phyloP scores from a whole-genome alignment of 2,113 vertebrate genomes.

The Phasianus colchicus region DNA sequence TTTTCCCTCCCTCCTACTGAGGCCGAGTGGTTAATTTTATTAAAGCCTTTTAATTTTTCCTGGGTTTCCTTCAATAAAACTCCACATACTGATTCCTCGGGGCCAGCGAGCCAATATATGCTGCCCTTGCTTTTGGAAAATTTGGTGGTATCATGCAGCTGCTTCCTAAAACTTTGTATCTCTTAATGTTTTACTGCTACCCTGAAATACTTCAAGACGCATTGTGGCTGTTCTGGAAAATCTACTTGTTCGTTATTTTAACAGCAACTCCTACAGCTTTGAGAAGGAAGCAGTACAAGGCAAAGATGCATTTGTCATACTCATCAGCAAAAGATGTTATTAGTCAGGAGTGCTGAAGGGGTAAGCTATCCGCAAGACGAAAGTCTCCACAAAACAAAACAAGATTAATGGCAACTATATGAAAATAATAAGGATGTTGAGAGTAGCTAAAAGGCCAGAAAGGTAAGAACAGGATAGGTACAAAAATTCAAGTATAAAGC shows the following conservation, averaged over 20 bases:
- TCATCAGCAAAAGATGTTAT: background rate
- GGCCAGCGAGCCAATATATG: background rate
- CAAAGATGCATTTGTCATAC: background rate
- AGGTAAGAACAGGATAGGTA: background rate
- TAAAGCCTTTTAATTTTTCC: background rate
- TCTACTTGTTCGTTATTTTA: background rate
- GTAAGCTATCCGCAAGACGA: background rate
- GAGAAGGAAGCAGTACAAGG: background rate
- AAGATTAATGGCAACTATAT: background rate
- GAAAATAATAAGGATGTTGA: background rate
- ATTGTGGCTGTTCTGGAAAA: background rate
- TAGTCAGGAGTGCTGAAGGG: background rate
- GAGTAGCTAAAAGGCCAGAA: background rate
- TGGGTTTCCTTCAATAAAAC: background rate
- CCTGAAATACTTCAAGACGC: background rate
- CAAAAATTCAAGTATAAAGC: background rate
- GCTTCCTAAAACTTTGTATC: background rate
- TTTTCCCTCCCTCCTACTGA: background rate
- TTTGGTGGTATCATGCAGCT: background rate
- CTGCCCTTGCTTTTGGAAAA: background rate
- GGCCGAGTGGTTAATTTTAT: background rate
- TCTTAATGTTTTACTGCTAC: background rate
- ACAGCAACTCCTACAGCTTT: background rate
- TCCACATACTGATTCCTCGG: background rate
- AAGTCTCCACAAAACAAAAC: background rate